Percentiles rank a stretch among this genome's conserved stretches.
Evolutionary conservation across 1,140 invertebrate species (phyloP).

Genomic region (Drosophila trapezifrons): DNA sequence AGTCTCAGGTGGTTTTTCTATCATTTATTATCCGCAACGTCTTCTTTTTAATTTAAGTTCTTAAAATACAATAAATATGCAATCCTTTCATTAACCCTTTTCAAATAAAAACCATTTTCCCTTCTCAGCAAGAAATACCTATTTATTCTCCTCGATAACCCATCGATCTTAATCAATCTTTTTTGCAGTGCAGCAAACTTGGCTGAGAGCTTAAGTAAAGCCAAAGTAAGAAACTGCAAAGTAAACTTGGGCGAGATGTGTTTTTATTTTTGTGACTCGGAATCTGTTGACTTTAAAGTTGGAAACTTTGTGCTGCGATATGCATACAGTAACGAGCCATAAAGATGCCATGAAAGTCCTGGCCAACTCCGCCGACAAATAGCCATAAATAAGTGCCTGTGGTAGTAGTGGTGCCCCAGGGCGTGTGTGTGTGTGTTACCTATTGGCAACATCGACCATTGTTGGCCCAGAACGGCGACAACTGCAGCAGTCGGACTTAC

Average conservation of each 20-base stretch:
- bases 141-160: background rate
- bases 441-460: conserved; percentile 55
- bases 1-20: too few species aligned
- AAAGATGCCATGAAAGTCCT: conserved; percentile 52
- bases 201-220: conserved; percentile 24
- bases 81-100: too few species aligned
- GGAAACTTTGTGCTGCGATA: conserved; percentile 30
- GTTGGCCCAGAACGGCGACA: conserved; percentile 66
- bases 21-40: background rate
- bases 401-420: background rate
- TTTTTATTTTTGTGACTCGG: conserved; percentile 30
- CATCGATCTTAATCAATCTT: conserved; percentile 3
- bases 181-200: conserved; percentile 19
- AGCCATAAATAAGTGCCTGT: conserved; percentile 70
- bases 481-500: conserved; percentile 62
- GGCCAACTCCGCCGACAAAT: conserved; percentile 73
- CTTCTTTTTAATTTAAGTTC: background rate
- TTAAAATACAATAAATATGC: too few species aligned
- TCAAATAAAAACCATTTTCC: too few species aligned
- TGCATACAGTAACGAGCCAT: conserved; percentile 41
- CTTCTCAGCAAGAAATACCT: too few species aligned
- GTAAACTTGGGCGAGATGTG: conserved; percentile 33
- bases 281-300: conserved; percentile 53
- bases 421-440: conserved; percentile 34
- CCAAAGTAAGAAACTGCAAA: conserved; percentile 19